phyloP scores from a whole-genome alignment of 1,140 invertebrate genomes.

The Pteromalus puparum region DNA sequence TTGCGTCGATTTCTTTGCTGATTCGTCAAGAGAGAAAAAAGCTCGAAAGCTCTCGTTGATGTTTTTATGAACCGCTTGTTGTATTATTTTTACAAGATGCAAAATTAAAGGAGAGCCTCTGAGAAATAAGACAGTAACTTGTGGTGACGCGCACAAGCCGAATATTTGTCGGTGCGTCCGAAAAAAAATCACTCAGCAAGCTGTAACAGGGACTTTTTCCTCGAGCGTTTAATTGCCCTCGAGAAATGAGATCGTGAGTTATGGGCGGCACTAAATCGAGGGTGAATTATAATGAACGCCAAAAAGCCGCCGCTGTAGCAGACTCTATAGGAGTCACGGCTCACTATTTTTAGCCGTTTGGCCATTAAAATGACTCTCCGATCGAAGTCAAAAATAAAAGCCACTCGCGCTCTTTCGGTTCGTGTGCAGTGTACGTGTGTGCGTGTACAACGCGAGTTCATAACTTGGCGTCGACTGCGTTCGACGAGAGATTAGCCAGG shows the following conservation, averaged over 20 bases:
- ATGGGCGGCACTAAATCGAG: constrained; percentile 52
- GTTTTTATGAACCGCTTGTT: neutral
- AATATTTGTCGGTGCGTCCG: constrained; percentile 23
- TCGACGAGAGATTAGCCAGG: constrained; percentile 51
- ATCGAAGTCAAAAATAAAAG: constrained; percentile 50
- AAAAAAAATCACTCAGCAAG: constrained; percentile 39
- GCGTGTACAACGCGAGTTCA: neutral
- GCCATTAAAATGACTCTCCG: constrained; percentile 48
- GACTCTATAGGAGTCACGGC: neutral
- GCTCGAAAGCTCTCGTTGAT: neutral
- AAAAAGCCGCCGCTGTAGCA: constrained; percentile 18
- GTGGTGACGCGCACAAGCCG: neutral
- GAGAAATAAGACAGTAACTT: neutral
- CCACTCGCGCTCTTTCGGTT: neutral
- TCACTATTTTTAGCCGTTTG: constrained; percentile 47
- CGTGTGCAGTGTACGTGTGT: too few relatives aligned
- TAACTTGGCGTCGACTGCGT: constrained; percentile 34
- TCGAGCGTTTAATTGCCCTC: constrained; percentile 49
- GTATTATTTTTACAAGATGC: neutral
- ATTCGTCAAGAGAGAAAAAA: constrained; percentile 3
- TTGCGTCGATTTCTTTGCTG: constrained; percentile 32
- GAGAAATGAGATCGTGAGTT: constrained; percentile 53
- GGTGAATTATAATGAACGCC: constrained; percentile 52
- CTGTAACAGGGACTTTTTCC: constrained; percentile 23
- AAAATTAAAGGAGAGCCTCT: neutral